Conservation (phyloP, 2,797 vertebrate species). For the Cuniculus paca region DNA sequence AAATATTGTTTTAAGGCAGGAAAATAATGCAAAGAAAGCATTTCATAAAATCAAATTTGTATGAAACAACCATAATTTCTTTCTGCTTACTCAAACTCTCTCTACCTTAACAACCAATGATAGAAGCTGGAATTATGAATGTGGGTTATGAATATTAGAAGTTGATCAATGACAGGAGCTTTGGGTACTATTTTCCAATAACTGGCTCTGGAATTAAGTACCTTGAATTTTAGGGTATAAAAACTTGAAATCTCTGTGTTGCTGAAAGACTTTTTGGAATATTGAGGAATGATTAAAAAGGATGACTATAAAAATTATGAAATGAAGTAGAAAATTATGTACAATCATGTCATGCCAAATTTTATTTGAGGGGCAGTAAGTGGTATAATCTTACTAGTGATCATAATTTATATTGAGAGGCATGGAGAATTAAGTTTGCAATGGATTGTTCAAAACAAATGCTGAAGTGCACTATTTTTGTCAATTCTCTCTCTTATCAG, state of each 20-base stretch:
- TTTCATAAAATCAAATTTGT: not conserved
- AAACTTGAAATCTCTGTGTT: not conserved
- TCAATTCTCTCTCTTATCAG: not conserved
- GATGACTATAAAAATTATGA: not conserved
- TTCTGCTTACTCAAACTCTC: not conserved
- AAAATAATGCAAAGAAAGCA: not conserved
- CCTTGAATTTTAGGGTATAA: not conserved
- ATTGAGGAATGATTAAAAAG: not conserved
- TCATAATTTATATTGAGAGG: not conserved
- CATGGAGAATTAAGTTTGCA: not conserved
- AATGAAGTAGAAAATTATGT: not conserved
- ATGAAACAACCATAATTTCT: not conserved
- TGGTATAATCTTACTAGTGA: not conserved
- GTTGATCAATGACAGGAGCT: accelerated
- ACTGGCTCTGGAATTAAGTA: not conserved
- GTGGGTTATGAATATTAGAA: not conserved
- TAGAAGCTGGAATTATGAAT: not conserved
- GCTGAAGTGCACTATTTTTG: not conserved
- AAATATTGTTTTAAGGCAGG: not conserved
- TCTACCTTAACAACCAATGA: not conserved
- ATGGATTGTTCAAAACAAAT: not conserved
- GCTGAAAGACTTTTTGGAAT: not conserved
- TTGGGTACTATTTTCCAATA: not conserved
- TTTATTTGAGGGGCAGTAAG: not conserved
- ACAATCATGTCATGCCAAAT: not conserved